Evolutionary conservation across 1,140 invertebrate species (phyloP).

Genomic region (Mycetomoellerius zeteki): DNA sequence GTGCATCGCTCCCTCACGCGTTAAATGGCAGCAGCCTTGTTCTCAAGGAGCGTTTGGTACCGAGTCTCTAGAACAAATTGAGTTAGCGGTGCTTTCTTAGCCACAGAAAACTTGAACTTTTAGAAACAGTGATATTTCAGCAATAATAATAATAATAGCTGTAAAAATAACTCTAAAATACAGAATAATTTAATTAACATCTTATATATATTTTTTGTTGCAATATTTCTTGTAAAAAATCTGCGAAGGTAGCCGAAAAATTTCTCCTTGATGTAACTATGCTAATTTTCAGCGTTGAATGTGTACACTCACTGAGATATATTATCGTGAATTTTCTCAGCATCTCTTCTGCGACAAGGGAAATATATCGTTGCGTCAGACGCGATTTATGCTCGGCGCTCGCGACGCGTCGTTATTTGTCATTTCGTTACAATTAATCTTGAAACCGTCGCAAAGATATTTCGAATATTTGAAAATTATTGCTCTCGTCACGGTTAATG

Average conservation of each 20-base stretch:
- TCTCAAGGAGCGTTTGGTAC: conserved; percentile 46
- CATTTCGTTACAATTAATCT: conserved; percentile 41
- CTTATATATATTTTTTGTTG: neutral
- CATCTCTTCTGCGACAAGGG: neutral
- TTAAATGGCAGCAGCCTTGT: conserved; percentile 63
- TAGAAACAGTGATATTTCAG: neutral
- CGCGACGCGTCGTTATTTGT: conserved; percentile 12
- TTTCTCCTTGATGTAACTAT: neutral
- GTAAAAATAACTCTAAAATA: neutral
- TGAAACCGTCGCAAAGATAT: neutral
- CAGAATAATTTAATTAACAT: neutral
- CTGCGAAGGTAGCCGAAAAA: neutral
- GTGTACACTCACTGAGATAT: neutral
- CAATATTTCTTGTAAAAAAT: neutral
- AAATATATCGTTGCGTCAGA: conserved; percentile 32
- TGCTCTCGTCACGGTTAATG: neutral
- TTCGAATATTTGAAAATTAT: too few species aligned
- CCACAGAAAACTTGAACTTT: neutral
- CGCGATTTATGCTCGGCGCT: neutral
- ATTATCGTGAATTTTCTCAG: conserved; percentile 16
- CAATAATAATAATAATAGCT: neutral
- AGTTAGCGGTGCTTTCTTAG: neutral
- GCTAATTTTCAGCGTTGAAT: neutral
- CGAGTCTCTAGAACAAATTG: conserved; percentile 11
- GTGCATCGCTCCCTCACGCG: conserved; percentile 73